Evolutionary conservation across 2,797 vertebrate species (phyloP).

Genomic region (Molossus alvarezi): DNA sequence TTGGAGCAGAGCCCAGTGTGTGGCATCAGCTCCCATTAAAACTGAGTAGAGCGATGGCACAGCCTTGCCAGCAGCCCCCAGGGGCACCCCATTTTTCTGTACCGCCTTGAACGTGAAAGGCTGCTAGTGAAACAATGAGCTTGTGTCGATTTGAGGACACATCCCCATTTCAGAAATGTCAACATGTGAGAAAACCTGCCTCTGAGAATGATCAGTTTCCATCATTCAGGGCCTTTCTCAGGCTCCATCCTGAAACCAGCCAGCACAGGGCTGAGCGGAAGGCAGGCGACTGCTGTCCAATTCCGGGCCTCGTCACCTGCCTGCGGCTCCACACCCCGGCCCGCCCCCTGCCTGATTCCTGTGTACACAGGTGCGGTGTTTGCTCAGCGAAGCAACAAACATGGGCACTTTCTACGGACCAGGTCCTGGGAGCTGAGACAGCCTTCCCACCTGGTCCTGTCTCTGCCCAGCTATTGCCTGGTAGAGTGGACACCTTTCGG

Average conservation of each 20-base stretch:
- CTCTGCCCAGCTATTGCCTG: not conserved
- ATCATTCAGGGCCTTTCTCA: not conserved
- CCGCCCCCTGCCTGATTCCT: accelerated
- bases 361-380: accelerated
- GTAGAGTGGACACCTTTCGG: accelerated
- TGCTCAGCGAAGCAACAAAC: accelerated
- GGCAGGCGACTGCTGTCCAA: not conserved
- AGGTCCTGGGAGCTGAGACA: accelerated
- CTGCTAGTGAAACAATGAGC: not conserved
- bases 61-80: not conserved
- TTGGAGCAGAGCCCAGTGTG: not conserved
- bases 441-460: not conserved
- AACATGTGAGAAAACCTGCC: accelerated
- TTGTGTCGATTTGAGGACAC: accelerated
- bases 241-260: no score
- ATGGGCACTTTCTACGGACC: not conserved
- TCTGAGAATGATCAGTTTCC: not conserved
- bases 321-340: accelerated
- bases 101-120: not conserved
- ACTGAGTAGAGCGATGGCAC: accelerated
- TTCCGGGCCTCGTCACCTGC: not conserved
- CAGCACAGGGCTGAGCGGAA: not conserved
- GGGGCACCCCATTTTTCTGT: accelerated
- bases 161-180: not conserved
- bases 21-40: accelerated